Base-by-base conservation (phyloP, 2,797 vertebrate genomes). In the Lepilemur ruficaudatus region DNA sequence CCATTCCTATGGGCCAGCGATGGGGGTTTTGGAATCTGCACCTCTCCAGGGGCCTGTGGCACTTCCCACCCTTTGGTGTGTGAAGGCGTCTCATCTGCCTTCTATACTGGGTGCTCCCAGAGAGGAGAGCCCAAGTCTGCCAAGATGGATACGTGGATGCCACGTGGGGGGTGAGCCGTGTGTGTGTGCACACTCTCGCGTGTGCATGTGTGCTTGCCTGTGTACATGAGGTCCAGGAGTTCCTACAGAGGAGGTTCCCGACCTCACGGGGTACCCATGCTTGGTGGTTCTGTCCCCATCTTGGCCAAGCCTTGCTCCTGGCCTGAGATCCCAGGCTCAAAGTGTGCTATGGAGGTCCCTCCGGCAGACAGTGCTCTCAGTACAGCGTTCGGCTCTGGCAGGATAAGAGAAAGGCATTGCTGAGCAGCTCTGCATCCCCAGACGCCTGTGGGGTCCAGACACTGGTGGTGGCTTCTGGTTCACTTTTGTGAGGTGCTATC, bases 321-420 rank as follows among this genome's bases (percentile, higher is more conserved):
- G 43, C 43, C 38, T 23, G 23, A 3, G 5, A 55, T 43, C 67
- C 30, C 0, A 23, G 20, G 5, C 57, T 76, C 50, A 23, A 0
- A 4, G 30, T 30, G 14, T 46, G n/a, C 82, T 35, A 1, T 35
- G 65, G 9, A 11, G 38, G 79, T 17, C 50, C 13, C 46, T 32
- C 14, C 5, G 5, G 7, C 4, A 1, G 75, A 7, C 20, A 0
- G 15, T 22, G 25, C 50, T 43, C 70, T 50, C 2, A 1, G 22
- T 23, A 57, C 55, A 23, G 25, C 11, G 7, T 38, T 78, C 43
- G 22, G 57, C 38, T 2, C 70, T 8, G 12, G 65, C n/a, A n/a
- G 48, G 43, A n/a, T n/a, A 2, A 78, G 41, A 70, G 20, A 63
- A 30, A 32, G 35, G 48, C 8, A 3, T 43, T 52, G 46, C 41